Evolutionary conservation across 1,140 invertebrate genomes (phyloP).

Genomic region (Belonocnema kinseyi): DNA sequence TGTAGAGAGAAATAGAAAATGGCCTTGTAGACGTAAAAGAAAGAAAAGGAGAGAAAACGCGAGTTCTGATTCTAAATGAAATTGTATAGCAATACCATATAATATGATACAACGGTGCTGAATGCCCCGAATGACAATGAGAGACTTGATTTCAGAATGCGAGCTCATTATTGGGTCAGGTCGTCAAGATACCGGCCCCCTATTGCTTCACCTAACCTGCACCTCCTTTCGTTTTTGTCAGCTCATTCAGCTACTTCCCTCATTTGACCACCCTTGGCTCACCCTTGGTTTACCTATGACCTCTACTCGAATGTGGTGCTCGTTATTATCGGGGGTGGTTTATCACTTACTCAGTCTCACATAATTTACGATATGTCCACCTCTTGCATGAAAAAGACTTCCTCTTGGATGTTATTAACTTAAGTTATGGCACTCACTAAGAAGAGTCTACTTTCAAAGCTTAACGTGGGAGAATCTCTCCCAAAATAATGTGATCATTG

Average conservation of each 20-base stretch:
- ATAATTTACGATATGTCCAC: neutral
- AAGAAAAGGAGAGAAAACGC: slow-evolving; percentile 13
- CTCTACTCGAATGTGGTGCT: neutral
- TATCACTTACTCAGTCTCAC: neutral
- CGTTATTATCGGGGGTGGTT: slow-evolving; percentile 7
- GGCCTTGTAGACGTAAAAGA: neutral
- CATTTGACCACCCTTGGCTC: slow-evolving; percentile 9
- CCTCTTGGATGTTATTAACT: too few relatives aligned
- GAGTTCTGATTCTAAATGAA: slow-evolving; percentile 38
- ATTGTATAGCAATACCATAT: slow-evolving; percentile 40
- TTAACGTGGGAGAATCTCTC: too few relatives aligned
- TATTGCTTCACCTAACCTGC: slow-evolving; percentile 48
- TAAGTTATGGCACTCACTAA: too few relatives aligned
- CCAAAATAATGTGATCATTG: too few relatives aligned
- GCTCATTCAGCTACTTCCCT: slow-evolving; percentile 28
- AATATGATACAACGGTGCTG: slow-evolving; percentile 59
- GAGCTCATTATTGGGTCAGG: slow-evolving; percentile 64
- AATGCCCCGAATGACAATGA: slow-evolving; percentile 66
- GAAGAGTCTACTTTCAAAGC: too few relatives aligned
- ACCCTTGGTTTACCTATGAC: slow-evolving; percentile 25
- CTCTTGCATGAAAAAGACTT: neutral
- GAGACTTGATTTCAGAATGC: slow-evolving; percentile 66
- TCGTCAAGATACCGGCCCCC: slow-evolving; percentile 46
- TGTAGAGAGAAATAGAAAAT: slow-evolving; percentile 11
- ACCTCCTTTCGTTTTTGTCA: slow-evolving; percentile 46